These are phyloP conservation scores for Synanthedon myopaeformis DNA, from an alignment of 2,888 invertebrate genomes.

Conservation along the genomic window DNA sequence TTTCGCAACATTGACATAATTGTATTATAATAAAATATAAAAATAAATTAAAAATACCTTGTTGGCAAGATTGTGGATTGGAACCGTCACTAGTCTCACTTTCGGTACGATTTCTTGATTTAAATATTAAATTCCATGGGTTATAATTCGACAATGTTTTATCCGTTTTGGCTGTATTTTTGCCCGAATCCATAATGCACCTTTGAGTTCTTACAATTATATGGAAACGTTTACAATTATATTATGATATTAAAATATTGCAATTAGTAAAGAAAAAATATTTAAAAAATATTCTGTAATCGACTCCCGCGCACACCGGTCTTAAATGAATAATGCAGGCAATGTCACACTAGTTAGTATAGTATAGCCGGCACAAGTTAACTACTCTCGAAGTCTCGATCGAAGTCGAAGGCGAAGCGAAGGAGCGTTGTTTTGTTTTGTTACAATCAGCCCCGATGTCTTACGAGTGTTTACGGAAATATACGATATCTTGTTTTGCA, in stretches of 20 bases:
- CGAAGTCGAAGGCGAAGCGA: constrained; percentile 17
- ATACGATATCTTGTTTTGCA: constrained; percentile 36
- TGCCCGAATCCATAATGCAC: constrained; percentile 41
- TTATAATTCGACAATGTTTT: constrained; percentile 35
- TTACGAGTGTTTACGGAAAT: constrained; percentile 42
- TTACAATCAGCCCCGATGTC: constrained; percentile 23
- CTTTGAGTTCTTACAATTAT: too few species aligned
- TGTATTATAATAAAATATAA: too few species aligned
- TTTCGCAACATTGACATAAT: too few species aligned
- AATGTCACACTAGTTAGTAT: too few species aligned
- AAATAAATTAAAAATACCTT: constrained; percentile 22
- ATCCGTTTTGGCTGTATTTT: constrained; percentile 28
- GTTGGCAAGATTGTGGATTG: constrained; percentile 33
- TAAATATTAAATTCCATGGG: constrained; percentile 59
- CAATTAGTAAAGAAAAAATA: too few species aligned
- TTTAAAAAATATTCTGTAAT: neutral
- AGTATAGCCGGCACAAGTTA: too few species aligned
- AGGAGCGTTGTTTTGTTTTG: constrained; percentile 39
- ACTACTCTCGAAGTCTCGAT: constrained; percentile 3
- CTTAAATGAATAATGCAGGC: constrained; percentile 16
- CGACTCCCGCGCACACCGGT: constrained; percentile 32
- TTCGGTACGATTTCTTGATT: constrained; percentile 43
- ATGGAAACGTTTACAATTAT: too few species aligned
- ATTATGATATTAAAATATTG: too few species aligned
- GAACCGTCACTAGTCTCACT: constrained; percentile 57